Conservation (phyloP, 2,888 invertebrate genomes). For the Pristionchus japonicus region DNA sequence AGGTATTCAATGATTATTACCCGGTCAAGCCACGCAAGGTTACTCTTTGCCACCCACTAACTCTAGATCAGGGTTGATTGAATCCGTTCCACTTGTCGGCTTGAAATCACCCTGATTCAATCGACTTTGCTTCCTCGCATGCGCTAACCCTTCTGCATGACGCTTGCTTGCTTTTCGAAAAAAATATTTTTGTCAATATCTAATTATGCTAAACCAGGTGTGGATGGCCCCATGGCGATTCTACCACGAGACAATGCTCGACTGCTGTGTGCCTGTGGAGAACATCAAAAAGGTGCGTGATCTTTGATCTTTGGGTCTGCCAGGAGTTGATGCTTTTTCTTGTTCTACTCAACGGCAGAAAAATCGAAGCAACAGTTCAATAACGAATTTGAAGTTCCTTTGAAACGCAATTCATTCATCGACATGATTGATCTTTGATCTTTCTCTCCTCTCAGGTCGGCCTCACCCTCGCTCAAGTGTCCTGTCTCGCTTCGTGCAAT, state of each 20-base stretch:
- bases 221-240: conserved; percentile 77
- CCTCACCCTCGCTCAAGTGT: conserved; percentile 73
- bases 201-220: conserved; percentile 46
- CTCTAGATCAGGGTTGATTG: background rate
- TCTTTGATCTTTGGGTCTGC: background rate
- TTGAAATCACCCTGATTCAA: background rate
- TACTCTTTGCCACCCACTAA: background rate
- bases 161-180: background rate
- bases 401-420: background rate
- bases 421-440: background rate
- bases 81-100: background rate
- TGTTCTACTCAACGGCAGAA: background rate
- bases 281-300: conserved; percentile 60
- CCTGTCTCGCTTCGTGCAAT: conserved; percentile 76
- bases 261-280: conserved; percentile 76
- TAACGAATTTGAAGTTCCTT: no score
- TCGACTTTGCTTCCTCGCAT: background rate
- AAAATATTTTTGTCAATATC: background rate
- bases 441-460: conserved; percentile 4
- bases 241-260: conserved; percentile 77
- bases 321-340: background rate
- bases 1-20: conserved; percentile 33
- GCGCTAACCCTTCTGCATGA: background rate
- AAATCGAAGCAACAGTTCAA: background rate
- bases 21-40: conserved; percentile 3